Conservation (phyloP, 2,888 invertebrate species). For the Ichneumoninae sp. region DNA sequence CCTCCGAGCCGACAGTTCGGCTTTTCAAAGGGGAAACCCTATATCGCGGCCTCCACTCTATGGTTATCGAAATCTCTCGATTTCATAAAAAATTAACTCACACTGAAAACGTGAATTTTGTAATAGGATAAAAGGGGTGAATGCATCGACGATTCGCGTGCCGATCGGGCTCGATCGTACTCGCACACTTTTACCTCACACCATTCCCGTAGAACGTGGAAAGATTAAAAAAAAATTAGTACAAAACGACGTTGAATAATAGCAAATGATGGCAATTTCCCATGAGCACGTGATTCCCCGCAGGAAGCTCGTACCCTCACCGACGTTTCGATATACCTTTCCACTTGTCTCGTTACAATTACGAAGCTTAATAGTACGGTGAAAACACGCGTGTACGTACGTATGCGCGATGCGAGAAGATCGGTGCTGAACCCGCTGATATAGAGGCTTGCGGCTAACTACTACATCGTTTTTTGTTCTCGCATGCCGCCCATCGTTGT, state of each 20-base stretch:
- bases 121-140: not conserved
- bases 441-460: slow-evolving; percentile 42
- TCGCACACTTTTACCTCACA: not conserved
- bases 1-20: not conserved
- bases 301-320: slow-evolving; percentile 44
- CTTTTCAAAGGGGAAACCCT: slow-evolving; percentile 13
- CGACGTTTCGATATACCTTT: slow-evolving; percentile 22
- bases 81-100: not conserved
- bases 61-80: not conserved
- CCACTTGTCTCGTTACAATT: slow-evolving; percentile 51
- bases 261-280: slow-evolving; percentile 50
- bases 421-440: slow-evolving; percentile 47
- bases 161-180: not conserved
- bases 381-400: slow-evolving; percentile 17
- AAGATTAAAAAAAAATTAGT: slow-evolving; percentile 6
- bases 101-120: not conserved
- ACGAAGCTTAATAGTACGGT: slow-evolving; percentile 37
- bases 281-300: slow-evolving; percentile 31
- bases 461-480: slow-evolving; percentile 60
- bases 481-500: slow-evolving; percentile 34
- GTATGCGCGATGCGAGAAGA: slow-evolving; percentile 16
- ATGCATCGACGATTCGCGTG: not conserved
- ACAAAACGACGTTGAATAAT: slow-evolving; percentile 33
- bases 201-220: not conserved
- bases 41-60: not conserved